Conservation (phyloP, 2,113 vertebrate genomes). For the Uria lomvia region DNA sequence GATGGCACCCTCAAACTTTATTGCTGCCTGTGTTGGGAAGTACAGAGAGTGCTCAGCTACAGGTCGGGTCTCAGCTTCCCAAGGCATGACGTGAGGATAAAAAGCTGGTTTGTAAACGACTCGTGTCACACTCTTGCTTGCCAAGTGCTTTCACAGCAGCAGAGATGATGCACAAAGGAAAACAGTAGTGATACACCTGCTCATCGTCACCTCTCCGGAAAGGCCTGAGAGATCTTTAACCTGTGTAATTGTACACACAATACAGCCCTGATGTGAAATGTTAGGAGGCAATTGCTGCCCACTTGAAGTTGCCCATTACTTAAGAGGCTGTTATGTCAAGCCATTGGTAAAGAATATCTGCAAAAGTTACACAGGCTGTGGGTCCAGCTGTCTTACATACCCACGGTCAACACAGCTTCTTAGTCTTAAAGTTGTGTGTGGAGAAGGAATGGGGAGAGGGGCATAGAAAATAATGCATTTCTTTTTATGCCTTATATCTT, state of each 20-base stretch:
- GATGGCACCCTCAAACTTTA: neutral
- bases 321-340: neutral
- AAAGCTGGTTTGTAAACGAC: neutral
- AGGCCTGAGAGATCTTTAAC: neutral
- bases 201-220: neutral
- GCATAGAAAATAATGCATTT: neutral
- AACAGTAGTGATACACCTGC: neutral
- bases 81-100: neutral
- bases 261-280: neutral
- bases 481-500: neutral
- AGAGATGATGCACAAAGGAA: neutral
- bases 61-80: neutral
- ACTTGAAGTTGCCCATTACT: neutral
- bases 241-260: neutral
- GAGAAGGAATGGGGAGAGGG: neutral
- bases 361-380: neutral
- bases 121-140: neutral
- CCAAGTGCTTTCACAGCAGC: neutral
- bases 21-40: neutral
- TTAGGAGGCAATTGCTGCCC: neutral
- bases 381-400: neutral
- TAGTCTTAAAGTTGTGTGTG: neutral
- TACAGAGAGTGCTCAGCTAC: neutral
- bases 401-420: neutral
- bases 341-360: neutral